Conservation (phyloP, 2,888 invertebrate species). For the Lithosia quadra region DNA sequence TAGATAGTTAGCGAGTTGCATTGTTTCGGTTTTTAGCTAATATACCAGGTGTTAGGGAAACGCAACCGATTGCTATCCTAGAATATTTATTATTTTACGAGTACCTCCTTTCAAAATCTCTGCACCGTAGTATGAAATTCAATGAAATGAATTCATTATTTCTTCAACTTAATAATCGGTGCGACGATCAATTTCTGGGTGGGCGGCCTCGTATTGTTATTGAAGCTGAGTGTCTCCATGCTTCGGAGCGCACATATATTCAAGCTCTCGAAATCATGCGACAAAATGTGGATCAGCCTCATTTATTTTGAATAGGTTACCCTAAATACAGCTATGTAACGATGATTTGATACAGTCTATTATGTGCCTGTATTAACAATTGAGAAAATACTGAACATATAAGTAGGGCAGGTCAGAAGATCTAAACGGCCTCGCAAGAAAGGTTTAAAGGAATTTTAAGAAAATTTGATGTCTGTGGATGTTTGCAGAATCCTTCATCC, state of each 20-base stretch:
- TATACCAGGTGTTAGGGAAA: too few species aligned
- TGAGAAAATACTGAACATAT: background rate
- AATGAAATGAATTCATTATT: background rate
- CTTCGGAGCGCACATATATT: background rate
- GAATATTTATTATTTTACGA: too few species aligned
- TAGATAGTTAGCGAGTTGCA: background rate
- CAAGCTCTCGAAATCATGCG: background rate
- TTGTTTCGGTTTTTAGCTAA: too few species aligned
- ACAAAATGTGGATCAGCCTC: background rate
- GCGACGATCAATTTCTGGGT: background rate
- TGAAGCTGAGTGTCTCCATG: background rate
- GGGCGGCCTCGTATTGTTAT: constrained; percentile 5
- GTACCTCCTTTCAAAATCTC: background rate
- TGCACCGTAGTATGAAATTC: background rate
- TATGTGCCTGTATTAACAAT: background rate
- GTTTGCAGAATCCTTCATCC: too few species aligned
- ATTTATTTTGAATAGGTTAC: background rate
- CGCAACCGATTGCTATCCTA: too few species aligned
- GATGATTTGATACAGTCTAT: background rate
- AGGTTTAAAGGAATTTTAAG: too few species aligned
- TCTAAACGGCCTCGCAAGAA: too few species aligned
- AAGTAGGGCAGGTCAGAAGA: background rate
- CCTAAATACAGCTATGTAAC: background rate
- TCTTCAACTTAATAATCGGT: constrained; percentile 3
- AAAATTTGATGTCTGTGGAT: too few species aligned